phyloP scores from a whole-genome alignment of 2,113 vertebrate species.

The Ranitomeya variabilis region DNA sequence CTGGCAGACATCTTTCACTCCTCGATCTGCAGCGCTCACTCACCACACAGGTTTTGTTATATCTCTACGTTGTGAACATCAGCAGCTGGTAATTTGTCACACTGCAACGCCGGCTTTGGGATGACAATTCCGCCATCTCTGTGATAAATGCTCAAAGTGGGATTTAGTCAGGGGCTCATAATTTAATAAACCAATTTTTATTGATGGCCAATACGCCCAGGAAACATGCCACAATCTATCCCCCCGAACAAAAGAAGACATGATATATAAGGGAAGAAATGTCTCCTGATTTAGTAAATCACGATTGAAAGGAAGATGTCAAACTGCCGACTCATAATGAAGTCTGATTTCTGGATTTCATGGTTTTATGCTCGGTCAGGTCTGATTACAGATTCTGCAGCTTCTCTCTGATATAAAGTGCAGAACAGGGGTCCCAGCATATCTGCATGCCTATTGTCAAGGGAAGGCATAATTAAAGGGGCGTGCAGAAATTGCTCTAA shows the following conservation, averaged over 20 bases:
- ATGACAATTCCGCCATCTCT: slow-evolving; percentile 43
- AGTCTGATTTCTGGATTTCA: slow-evolving; percentile 45
- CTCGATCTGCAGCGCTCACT: background rate
- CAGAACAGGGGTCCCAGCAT: background rate
- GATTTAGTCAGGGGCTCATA: slow-evolving; percentile 46
- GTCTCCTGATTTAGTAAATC: slow-evolving; percentile 37
- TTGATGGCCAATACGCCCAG: slow-evolving; percentile 41
- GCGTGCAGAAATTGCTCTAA: too few species aligned
- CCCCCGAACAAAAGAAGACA: slow-evolving; percentile 9
- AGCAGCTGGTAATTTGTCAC: slow-evolving; percentile 41
- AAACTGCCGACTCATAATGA: background rate
- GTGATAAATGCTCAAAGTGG: slow-evolving; percentile 47
- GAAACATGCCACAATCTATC: slow-evolving; percentile 15
- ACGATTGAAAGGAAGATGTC: slow-evolving; percentile 32
- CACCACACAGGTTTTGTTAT: slow-evolving; percentile 7
- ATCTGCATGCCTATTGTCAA: background rate
- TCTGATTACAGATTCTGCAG: background rate
- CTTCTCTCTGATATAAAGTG: background rate
- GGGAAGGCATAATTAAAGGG: too few species aligned
- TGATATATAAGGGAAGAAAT: slow-evolving; percentile 27
- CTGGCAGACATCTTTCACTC: background rate
- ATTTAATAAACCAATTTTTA: slow-evolving; percentile 45
- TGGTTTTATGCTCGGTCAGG: slow-evolving; percentile 45
- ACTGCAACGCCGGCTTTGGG: background rate
- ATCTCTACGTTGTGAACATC: slow-evolving; percentile 9